Conservation (phyloP, 2,797 vertebrate species). For the Enteromius unitaeniatus region DNA sequence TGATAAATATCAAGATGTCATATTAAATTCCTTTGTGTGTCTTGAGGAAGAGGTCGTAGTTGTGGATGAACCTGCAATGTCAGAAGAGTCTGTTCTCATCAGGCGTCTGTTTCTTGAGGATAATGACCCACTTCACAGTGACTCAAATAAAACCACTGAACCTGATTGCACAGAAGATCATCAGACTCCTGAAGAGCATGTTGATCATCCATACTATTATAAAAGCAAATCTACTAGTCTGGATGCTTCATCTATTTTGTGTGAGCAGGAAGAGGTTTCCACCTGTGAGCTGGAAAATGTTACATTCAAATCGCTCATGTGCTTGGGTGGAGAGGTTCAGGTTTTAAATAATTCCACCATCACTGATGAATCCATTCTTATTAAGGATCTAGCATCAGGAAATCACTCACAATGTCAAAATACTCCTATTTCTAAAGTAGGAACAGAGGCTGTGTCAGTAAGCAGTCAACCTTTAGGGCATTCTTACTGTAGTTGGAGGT, state of each 20-base stretch:
- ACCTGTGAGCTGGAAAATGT: conserved; percentile 40
- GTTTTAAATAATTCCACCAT: conserved; percentile 61
- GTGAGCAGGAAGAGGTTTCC: conserved; percentile 53
- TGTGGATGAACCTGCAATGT: conserved; percentile 46
- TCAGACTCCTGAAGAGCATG: conserved; percentile 8
- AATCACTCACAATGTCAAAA: conserved; percentile 25
- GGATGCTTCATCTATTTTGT: conserved; percentile 2
- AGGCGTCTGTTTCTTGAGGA: conserved; percentile 25
- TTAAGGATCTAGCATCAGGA: conserved; percentile 39
- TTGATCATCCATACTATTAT: conserved; percentile 31
- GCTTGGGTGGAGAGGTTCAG: conserved; percentile 68
- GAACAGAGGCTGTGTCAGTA: neutral
- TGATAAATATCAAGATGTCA: conserved; percentile 29
- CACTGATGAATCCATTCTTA: conserved; percentile 62
- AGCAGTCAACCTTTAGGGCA: conserved; percentile 65
- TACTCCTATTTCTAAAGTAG: conserved; percentile 1
- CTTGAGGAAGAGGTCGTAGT: conserved; percentile 64
- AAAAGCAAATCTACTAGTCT: neutral
- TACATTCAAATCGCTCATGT: conserved; percentile 64
- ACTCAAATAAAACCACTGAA: conserved; percentile 2
- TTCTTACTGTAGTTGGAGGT: conserved; percentile 60
- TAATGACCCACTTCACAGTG: neutral
- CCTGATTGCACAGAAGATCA: neutral
- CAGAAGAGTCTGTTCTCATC: conserved; percentile 66
- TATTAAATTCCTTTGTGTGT: conserved; percentile 28